Evolutionary conservation across 2,888 invertebrate genomes (phyloP).

Genomic region (Alsophila aescularia): DNA sequence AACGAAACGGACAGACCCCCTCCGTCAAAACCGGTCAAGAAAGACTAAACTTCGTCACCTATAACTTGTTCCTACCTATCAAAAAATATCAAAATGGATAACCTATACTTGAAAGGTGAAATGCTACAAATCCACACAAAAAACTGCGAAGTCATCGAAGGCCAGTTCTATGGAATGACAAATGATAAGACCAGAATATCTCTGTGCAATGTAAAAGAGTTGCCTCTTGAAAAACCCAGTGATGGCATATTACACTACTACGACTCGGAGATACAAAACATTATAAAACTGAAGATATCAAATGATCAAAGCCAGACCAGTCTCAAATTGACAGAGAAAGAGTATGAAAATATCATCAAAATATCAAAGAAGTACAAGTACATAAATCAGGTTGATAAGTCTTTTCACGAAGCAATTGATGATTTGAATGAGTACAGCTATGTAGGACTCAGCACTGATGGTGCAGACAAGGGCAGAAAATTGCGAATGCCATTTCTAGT

Average conservation of each 20-base stretch:
- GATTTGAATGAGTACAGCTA: constrained; percentile 66
- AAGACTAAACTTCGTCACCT: constrained; percentile 60
- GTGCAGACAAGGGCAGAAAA: constrained; percentile 78
- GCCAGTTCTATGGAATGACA: constrained; percentile 74
- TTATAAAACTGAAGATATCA: constrained; percentile 68
- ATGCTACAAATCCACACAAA: constrained; percentile 77
- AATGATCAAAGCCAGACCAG: constrained; percentile 60
- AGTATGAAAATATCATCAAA: constrained; percentile 72
- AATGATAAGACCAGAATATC: constrained; percentile 77
- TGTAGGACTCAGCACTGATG: constrained; percentile 73
- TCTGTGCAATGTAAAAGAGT: constrained; percentile 71
- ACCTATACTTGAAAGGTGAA: constrained; percentile 77
- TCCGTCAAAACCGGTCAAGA: constrained; percentile 67
- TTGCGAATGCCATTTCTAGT: constrained; percentile 78
- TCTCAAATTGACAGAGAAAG: constrained; percentile 71
- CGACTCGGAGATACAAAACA: constrained; percentile 70
- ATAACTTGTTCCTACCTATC: constrained; percentile 3
- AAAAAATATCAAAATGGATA: constrained; percentile 67
- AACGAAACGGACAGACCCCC: constrained; percentile 78
- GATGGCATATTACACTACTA: constrained; percentile 74
- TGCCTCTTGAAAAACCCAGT: constrained; percentile 57
- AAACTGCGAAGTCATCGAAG: constrained; percentile 72
- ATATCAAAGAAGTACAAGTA: constrained; percentile 72
- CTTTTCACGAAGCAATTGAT: constrained; percentile 70
- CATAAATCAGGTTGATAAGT: constrained; percentile 76